These are phyloP conservation scores for Reticulitermes speratus DNA, from an alignment of 1,140 invertebrate species.

Conservation along the genomic window DNA sequence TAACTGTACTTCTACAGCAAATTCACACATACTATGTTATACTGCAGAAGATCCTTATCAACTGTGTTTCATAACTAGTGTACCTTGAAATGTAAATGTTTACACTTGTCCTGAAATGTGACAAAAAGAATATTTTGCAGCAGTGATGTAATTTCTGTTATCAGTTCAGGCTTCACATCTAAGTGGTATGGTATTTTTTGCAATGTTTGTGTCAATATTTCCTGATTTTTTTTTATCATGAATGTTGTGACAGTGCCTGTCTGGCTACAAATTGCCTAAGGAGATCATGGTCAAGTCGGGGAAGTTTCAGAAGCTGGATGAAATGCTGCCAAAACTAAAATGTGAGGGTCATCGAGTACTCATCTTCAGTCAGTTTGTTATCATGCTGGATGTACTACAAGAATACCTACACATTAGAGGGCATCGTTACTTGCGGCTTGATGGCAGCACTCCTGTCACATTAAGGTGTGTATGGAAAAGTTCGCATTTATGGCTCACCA, in stretches of 20 bases:
- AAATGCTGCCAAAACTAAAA: slow-evolving; percentile 72
- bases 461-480: slow-evolving; percentile 61
- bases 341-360: slow-evolving; percentile 74
- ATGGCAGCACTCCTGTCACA: slow-evolving; percentile 79
- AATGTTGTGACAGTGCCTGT: slow-evolving; percentile 5
- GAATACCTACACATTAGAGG: slow-evolving; percentile 74
- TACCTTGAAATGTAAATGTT: too few relatives aligned
- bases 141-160: too few relatives aligned
- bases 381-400: slow-evolving; percentile 87
- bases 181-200: too few relatives aligned
- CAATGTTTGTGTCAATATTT: neutral
- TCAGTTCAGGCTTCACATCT: too few relatives aligned
- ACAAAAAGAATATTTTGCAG: too few relatives aligned
- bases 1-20: too few relatives aligned
- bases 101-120: too few relatives aligned
- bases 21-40: too few relatives aligned
- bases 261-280: slow-evolving; percentile 59
- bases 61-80: too few relatives aligned
- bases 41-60: too few relatives aligned
- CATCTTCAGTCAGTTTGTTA: slow-evolving; percentile 94
- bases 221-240: neutral
- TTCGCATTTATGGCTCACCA: slow-evolving; percentile 6
- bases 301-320: slow-evolving; percentile 81
- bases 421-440: slow-evolving; percentile 75
- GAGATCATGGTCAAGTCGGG: slow-evolving; percentile 74